Percentiles rank a stretch among this genome's conserved stretches.
phyloP scores from a whole-genome alignment of 2,888 invertebrate genomes.

The Rhagonycha lutea region DNA sequence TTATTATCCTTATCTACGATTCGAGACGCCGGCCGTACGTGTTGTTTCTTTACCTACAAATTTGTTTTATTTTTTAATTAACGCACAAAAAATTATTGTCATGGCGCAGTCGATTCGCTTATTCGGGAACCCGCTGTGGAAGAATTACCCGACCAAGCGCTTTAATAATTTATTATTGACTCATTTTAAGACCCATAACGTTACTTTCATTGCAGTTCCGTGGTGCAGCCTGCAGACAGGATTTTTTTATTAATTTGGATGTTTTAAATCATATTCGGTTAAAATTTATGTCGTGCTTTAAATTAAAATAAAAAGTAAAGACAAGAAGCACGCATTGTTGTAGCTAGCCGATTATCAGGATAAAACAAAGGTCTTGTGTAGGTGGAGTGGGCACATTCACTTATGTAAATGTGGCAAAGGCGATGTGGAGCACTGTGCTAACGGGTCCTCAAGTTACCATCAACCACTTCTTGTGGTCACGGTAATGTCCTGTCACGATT shows the following conservation, averaged over 20 bases:
- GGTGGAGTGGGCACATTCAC: conserved; percentile 28
- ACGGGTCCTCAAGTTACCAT: conserved; percentile 22
- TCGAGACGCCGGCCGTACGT: conserved; percentile 28
- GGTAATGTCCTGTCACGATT: conserved; percentile 16
- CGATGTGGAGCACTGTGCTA: conserved; percentile 39
- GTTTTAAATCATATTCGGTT: neutral
- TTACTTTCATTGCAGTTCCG: neutral
- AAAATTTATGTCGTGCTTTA: neutral
- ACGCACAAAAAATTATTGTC: neutral
- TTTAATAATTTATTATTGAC: neutral
- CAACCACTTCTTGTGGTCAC: conserved; percentile 22
- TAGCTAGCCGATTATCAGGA: conserved; percentile 18
- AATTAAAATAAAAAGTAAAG: conserved; percentile 8
- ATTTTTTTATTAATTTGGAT: neutral
- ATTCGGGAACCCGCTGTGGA: neutral
- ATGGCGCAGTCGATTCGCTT: neutral
- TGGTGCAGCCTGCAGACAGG: neutral
- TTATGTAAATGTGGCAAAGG: conserved; percentile 26
- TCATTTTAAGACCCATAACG: neutral
- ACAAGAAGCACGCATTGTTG: conserved; percentile 21
- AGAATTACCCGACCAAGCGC: neutral
- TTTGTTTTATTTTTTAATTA: neutral
- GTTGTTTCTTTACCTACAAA: neutral
- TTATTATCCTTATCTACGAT: conserved; percentile 33
- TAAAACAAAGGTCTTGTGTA: conserved; percentile 27